phyloP scores from a whole-genome alignment of 53 echinoderm and acorn worm genomes.

The Holothuria scabra region DNA sequence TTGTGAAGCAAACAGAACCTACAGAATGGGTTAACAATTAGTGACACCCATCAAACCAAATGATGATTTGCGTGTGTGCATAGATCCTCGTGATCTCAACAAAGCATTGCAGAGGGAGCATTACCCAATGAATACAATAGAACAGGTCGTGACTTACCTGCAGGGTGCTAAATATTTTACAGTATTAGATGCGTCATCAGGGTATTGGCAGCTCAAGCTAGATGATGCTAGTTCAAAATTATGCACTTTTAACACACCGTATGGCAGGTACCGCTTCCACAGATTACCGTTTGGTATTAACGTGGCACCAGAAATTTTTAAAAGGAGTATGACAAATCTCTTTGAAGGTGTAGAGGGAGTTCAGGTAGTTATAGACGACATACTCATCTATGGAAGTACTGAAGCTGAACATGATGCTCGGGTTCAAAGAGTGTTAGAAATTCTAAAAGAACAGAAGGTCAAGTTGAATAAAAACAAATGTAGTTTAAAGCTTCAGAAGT shows the following conservation, averaged over 20 bases:
- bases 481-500: conserved; percentile 30
- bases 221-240: conserved; percentile 39
- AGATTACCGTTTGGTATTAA: conserved; percentile 60
- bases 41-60: conserved; percentile 25
- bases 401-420: neutral
- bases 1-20: conserved; percentile 21
- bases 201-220: conserved; percentile 60
- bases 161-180: conserved; percentile 30
- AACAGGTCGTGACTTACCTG: conserved; percentile 45
- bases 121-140: conserved; percentile 45
- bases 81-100: conserved; percentile 56
- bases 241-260: conserved; percentile 59
- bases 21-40: conserved; percentile 50
- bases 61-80: conserved; percentile 43
- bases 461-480: too few species aligned
- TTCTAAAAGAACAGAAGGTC: conserved; percentile 14
- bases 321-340: conserved; percentile 25
- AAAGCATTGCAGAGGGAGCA: conserved; percentile 53
- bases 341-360: conserved; percentile 46
- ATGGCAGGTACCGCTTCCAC: conserved; percentile 47
- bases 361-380: conserved; percentile 26
- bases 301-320: conserved; percentile 55
- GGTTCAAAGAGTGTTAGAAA: neutral
- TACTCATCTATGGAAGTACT: conserved; percentile 26
- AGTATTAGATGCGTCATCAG: conserved; percentile 46